phyloP scores from a whole-genome alignment of 1,140 invertebrate species.

The Macrocentrus cingulum region DNA sequence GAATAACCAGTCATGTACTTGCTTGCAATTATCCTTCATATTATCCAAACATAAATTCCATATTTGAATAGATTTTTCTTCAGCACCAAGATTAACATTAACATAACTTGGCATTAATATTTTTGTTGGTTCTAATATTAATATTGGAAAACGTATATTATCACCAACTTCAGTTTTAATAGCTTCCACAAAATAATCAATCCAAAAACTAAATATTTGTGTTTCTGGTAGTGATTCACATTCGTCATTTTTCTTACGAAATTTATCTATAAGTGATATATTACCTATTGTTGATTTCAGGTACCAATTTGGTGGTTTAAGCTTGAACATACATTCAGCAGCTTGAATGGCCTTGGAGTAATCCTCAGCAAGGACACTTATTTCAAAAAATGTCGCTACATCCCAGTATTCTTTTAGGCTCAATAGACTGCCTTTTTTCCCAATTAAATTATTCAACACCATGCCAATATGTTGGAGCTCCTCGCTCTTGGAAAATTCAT shows the following conservation, averaged over 20 bases:
- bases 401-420: slow-evolving; percentile 98
- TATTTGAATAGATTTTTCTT: slow-evolving; percentile 88
- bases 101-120: slow-evolving; percentile 93
- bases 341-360: slow-evolving; percentile 97
- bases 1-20: slow-evolving; percentile 93
- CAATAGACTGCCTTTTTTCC: slow-evolving; percentile 93
- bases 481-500: slow-evolving; percentile 89
- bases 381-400: slow-evolving; percentile 99
- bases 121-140: slow-evolving; percentile 92
- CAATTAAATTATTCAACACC: slow-evolving; percentile 96
- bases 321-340: slow-evolving; percentile 97
- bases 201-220: slow-evolving; percentile 95
- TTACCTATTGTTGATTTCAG: slow-evolving; percentile 98
- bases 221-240: slow-evolving; percentile 73
- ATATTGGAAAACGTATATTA: slow-evolving; percentile 83
- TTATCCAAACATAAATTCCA: slow-evolving; percentile 81
- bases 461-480: slow-evolving; percentile 91
- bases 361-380: slow-evolving; percentile 95
- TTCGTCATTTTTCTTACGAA: slow-evolving; percentile 80
- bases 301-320: slow-evolving; percentile 99
- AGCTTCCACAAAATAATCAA: slow-evolving; percentile 97
- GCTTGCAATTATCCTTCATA: slow-evolving; percentile 74
- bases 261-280: slow-evolving; percentile 92
- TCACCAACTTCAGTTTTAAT: slow-evolving; percentile 77
- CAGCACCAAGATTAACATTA: slow-evolving; percentile 90